phyloP scores from a whole-genome alignment of 2,113 vertebrate genomes.

The Pollachius pollachius region DNA sequence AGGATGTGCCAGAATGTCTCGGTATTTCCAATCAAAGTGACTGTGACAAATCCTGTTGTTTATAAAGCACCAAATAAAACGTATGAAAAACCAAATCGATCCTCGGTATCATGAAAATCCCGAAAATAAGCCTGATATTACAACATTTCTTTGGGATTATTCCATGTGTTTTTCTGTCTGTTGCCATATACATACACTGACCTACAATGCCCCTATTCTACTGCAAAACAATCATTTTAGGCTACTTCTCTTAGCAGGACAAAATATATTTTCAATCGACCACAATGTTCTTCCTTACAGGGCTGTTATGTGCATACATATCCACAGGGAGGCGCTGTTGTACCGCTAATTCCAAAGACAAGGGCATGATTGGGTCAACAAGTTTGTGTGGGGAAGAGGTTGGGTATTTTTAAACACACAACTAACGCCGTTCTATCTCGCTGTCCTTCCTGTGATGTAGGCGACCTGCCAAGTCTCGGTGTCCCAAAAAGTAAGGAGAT shows the following conservation, averaged over 20 bases:
- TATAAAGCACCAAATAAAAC: neutral
- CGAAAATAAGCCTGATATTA: too few relatives aligned
- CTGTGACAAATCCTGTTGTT: neutral
- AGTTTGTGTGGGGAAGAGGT: neutral
- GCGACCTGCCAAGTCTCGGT: neutral
- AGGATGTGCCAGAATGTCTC: neutral
- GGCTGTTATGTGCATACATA: conserved; percentile 12
- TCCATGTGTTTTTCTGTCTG: too few relatives aligned
- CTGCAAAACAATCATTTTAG: too few relatives aligned
- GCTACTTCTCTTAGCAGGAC: too few relatives aligned
- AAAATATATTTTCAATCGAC: too few relatives aligned
- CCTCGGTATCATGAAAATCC: neutral
- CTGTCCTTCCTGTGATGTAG: conserved; percentile 36
- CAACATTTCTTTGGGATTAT: too few relatives aligned
- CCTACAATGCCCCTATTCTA: too few relatives aligned
- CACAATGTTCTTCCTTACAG: too few relatives aligned
- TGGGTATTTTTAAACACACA: conserved; percentile 2
- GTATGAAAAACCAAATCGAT: neutral
- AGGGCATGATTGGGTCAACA: neutral
- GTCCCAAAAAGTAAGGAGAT: conserved; percentile 29
- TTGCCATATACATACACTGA: too few relatives aligned
- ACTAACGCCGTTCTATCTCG: conserved; percentile 11
- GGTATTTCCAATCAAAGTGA: neutral
- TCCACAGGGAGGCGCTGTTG: conserved; percentile 59
- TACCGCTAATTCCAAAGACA: neutral